These are phyloP conservation scores for Chymomyza caudatula DNA, from an alignment of 2,888 invertebrate genomes.

Conservation along the genomic window DNA sequence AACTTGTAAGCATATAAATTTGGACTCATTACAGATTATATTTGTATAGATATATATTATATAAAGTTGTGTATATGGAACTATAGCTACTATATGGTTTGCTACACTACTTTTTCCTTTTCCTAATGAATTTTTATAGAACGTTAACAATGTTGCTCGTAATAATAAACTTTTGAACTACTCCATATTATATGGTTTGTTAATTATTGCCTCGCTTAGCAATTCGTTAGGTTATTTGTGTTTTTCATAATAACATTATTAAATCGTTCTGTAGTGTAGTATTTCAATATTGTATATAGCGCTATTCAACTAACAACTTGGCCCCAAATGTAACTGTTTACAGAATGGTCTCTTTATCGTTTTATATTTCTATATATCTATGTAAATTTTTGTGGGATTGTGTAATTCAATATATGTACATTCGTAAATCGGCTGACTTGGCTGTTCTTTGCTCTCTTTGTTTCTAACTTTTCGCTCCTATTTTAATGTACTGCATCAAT, in stretches of 20 bases:
- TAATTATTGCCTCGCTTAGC: slow-evolving; percentile 70
- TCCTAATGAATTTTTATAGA: slow-evolving; percentile 55
- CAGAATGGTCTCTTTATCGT: not conserved
- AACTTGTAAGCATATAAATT: not conserved
- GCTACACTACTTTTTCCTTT: slow-evolving; percentile 48
- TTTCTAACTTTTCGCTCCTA: not conserved
- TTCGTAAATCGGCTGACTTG: slow-evolving; percentile 36
- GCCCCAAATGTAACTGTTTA: slow-evolving; percentile 46
- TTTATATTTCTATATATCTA: slow-evolving; percentile 20
- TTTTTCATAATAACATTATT: slow-evolving; percentile 13
- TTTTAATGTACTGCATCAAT: slow-evolving; percentile 87
- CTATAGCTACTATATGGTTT: slow-evolving; percentile 23
- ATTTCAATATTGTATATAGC: slow-evolving; percentile 24
- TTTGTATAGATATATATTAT: slow-evolving; percentile 12
- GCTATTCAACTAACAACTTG: slow-evolving; percentile 44
- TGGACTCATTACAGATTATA: slow-evolving; percentile 21
- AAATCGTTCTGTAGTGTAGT: slow-evolving; percentile 17
- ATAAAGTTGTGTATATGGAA: slow-evolving; percentile 13
- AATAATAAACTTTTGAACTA: slow-evolving; percentile 4
- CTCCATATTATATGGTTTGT: slow-evolving; percentile 31
- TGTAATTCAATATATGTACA: slow-evolving; percentile 24
- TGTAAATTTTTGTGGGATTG: slow-evolving; percentile 19
- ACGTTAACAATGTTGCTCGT: slow-evolving; percentile 41
- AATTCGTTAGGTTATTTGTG: slow-evolving; percentile 65
- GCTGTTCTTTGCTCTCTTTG: not conserved